Percentiles rank a stretch among this genome's conserved stretches.
These are phyloP conservation scores for Augiades crinisus DNA, from an alignment of 2,888 invertebrate species.

Conservation along the genomic window DNA sequence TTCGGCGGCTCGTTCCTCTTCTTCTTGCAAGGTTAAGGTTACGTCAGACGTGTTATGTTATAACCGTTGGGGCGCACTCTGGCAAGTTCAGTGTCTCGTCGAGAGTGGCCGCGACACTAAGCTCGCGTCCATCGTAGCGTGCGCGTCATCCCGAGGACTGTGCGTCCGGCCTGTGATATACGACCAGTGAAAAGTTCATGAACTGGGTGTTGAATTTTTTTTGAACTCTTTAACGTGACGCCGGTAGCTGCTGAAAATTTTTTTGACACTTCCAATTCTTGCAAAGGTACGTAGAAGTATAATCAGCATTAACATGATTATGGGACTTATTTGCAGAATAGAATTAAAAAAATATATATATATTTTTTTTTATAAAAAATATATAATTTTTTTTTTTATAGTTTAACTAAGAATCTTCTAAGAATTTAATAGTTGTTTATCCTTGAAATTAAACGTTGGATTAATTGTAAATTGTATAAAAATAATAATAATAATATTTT, in stretches of 20 bases:
- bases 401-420: no score
- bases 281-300: slow-evolving; percentile 53
- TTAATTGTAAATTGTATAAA: no score
- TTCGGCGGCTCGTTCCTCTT: slow-evolving; percentile 78
- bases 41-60: slow-evolving; percentile 82
- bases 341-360: neutral
- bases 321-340: neutral
- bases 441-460: no score
- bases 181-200: slow-evolving; percentile 79
- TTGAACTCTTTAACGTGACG: slow-evolving; percentile 71
- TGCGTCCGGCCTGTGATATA: slow-evolving; percentile 73
- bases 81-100: slow-evolving; percentile 81
- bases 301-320: no score
- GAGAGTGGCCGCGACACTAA: slow-evolving; percentile 78
- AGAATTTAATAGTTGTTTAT: no score
- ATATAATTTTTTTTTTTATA: no score
- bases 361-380: neutral
- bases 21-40: slow-evolving; percentile 82
- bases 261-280: slow-evolving; percentile 35
- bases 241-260: slow-evolving; percentile 40
- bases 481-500: no score
- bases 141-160: slow-evolving; percentile 64
- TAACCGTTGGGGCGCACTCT: slow-evolving; percentile 80
- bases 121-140: slow-evolving; percentile 63
- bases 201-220: slow-evolving; percentile 77